These are phyloP conservation scores for Cathartes aura DNA, from an alignment of 2,113 vertebrate genomes.

Conservation along the genomic window DNA sequence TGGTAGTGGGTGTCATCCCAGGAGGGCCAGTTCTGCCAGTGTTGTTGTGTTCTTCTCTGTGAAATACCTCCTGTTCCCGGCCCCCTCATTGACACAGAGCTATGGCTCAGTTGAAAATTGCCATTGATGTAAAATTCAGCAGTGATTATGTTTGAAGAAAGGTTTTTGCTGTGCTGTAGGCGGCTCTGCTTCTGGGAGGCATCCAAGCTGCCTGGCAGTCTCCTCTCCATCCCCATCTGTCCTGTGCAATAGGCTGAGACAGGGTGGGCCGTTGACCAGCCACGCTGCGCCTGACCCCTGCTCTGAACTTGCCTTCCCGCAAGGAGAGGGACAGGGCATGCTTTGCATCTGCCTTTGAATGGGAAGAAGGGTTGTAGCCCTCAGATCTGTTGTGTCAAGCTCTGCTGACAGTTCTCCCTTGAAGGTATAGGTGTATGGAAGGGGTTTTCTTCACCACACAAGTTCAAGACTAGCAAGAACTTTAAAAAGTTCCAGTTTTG, in stretches of 20 bases:
- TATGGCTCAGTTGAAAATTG: neutral
- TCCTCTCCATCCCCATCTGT: neutral
- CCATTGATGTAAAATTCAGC: slow-evolving; percentile 53
- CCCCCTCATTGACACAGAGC: slow-evolving; percentile 35
- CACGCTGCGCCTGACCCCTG: neutral
- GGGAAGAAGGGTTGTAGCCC: neutral
- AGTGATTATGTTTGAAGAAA: slow-evolving; percentile 7
- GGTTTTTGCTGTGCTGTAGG: slow-evolving; percentile 31
- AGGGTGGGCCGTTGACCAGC: fast-evolving
- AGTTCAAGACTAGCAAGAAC: neutral
- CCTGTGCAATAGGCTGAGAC: neutral
- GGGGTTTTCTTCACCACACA: neutral
- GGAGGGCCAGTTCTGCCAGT: slow-evolving; percentile 2
- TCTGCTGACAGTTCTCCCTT: neutral
- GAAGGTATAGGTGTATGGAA: neutral
- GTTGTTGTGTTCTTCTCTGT: neutral
- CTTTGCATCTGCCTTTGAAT: neutral
- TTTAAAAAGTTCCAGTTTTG: neutral
- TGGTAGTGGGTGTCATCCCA: neutral
- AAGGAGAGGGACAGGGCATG: neutral
- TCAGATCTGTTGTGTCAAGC: neutral
- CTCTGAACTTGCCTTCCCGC: neutral
- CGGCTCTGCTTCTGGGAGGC: neutral
- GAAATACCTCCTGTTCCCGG: neutral
- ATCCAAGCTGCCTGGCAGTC: neutral